phyloP scores from a whole-genome alignment of 1,140 invertebrate species.

The Pogonomyrmex barbatus region DNA sequence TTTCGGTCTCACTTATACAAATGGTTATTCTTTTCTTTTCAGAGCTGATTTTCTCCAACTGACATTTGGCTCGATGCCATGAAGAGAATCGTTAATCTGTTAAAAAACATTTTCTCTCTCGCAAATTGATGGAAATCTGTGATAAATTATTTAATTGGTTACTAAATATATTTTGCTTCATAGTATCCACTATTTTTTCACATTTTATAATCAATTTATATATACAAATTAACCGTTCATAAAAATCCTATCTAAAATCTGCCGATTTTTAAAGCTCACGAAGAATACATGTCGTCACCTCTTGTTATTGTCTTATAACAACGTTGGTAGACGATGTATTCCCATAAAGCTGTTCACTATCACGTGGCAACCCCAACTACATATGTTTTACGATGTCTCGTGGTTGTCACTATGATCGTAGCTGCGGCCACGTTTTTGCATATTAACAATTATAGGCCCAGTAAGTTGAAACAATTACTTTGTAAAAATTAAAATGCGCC shows the following conservation, averaged over 20 bases:
- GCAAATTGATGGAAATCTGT: neutral
- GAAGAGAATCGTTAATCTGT: neutral
- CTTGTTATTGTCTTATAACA: slow-evolving; percentile 74
- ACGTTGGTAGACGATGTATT: slow-evolving; percentile 76
- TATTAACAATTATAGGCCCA: slow-evolving; percentile 82
- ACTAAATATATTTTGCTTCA: neutral
- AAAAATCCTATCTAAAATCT: neutral
- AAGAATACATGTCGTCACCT: slow-evolving; percentile 68
- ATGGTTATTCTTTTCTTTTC: slow-evolving; percentile 37
- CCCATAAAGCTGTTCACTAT: slow-evolving; percentile 64
- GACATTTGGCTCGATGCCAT: neutral
- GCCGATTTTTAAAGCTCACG: neutral
- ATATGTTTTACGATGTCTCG: slow-evolving; percentile 77
- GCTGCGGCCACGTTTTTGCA: slow-evolving; percentile 84
- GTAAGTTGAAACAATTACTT: slow-evolving; percentile 77
- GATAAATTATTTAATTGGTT: neutral
- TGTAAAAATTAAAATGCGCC: neutral
- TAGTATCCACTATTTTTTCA: neutral
- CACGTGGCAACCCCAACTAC: slow-evolving; percentile 74
- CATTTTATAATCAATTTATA: neutral
- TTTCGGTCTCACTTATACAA: slow-evolving; percentile 56
- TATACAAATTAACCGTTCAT: slow-evolving; percentile 2
- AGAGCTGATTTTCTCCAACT: slow-evolving; percentile 51
- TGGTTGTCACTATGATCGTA: slow-evolving; percentile 79
- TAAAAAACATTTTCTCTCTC: neutral